Evolutionary conservation across 2,113 vertebrate genomes (phyloP), one percentile per base, ranked within the genome.

Genomic region (Poeciliopsis turrubarensis): DNA sequence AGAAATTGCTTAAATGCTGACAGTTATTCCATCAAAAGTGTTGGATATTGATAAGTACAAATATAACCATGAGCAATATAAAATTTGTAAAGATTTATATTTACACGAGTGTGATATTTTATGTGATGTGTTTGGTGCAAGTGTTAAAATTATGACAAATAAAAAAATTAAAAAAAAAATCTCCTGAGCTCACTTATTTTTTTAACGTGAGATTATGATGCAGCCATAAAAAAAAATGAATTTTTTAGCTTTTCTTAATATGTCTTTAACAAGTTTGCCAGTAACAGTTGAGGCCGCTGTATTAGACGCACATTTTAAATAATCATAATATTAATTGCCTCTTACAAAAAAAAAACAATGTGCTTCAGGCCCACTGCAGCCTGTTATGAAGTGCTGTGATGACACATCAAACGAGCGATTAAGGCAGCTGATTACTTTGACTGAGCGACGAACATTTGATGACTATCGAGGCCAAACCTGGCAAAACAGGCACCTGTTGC

Each of bases 401-500:
- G 83, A 71, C 74, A 83, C 86, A 89, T 93, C 86, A 91, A 91
- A 91, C 67, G 27, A 77, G 60, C 70, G 68, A 91, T 88, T 90
- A 91, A 25, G 30, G 64, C 7, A 68, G 68, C 77, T 80, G 77
- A 88, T 90, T 78, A 78, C 88, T 74, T 31, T 25, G 47, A 84
- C 79, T 73, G 85, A 73, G 83, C 87, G 86, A 60, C 83, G 76
- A 87, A 85, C 80, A 84, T 70, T 78, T 60, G 69, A 87, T 87
- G 81, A 83, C 61, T 63, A 83, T 82, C 77, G 47, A 60, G 72
- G 79, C 68, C 37, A 12, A 65, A 77, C 79, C 80, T 72, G 79
- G 79, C 73, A 72, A 74, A 74, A 84, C 78, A 83, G 77, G 77
- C 92, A 92, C 92, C 90, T 91, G 90, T 89, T 89, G 86, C 87